Evolutionary conservation across 2,113 vertebrate genomes (phyloP).

Genomic region (Pollimyrus isidori): DNA sequence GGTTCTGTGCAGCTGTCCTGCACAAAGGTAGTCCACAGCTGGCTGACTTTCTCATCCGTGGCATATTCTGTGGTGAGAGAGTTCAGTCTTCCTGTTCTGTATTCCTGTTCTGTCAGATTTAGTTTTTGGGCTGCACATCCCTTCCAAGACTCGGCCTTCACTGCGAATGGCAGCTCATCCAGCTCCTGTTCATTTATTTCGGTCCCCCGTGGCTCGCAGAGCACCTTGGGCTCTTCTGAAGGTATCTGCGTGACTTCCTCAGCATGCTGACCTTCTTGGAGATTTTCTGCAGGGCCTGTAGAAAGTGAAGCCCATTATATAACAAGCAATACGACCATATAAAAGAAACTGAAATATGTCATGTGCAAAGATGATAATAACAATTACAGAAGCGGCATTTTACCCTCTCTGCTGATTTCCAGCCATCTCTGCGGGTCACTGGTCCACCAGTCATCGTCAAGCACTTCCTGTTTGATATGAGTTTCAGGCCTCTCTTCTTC

Average conservation of each 20-base stretch:
- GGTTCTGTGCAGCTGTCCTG: constrained; percentile 22
- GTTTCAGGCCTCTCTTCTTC: not conserved
- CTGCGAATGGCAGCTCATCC: not conserved
- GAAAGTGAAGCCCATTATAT: not conserved
- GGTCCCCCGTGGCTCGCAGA: not conserved
- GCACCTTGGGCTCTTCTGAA: not conserved
- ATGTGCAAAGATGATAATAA: not conserved
- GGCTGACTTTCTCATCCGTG: constrained; percentile 4
- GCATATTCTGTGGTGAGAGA: constrained; percentile 10
- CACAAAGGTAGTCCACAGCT: constrained; percentile 27
- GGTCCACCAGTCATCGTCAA: not conserved
- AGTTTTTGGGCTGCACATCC: constrained; percentile 5
- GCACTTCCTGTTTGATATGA: not conserved
- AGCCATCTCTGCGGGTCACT: not conserved
- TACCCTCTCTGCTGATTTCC: not conserved
- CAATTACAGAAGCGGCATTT: not conserved
- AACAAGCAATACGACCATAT: not conserved
- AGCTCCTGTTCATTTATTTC: not conserved
- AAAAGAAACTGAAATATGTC: not conserved
- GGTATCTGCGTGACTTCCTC: not conserved
- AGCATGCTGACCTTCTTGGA: not conserved
- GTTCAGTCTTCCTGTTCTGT: not conserved
- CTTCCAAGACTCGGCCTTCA: constrained; percentile 37
- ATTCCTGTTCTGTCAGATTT: not conserved
- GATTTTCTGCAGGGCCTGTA: not conserved